Conservation (phyloP, 2,888 invertebrate species). For the Neoaliturus tenellus region DNA sequence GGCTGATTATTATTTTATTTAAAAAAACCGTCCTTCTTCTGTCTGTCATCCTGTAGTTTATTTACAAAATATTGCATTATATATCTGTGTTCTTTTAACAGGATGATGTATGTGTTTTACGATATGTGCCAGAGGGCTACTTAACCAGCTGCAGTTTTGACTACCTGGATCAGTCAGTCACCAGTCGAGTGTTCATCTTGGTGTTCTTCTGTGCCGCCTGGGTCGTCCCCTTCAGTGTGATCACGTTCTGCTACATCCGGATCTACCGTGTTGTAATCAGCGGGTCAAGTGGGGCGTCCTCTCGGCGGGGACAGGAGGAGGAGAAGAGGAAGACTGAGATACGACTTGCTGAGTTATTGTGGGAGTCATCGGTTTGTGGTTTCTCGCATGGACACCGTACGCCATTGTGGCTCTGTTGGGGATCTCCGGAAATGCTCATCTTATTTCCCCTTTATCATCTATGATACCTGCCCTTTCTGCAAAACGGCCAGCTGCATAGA, state of each 20-base stretch:
- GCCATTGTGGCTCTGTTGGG: slow-evolving; percentile 85
- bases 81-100: too few species aligned
- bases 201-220: slow-evolving; percentile 86
- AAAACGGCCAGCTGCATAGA: slow-evolving; percentile 89
- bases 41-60: too few species aligned
- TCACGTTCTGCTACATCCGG: slow-evolving; percentile 83
- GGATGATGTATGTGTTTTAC: too few species aligned
- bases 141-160: slow-evolving; percentile 92
- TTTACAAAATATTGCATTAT: too few species aligned
- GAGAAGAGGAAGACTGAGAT: slow-evolving; percentile 83
- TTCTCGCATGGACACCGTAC: slow-evolving; percentile 90
- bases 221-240: slow-evolving; percentile 82
- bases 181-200: slow-evolving; percentile 82
- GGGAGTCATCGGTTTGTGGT: slow-evolving; percentile 83
- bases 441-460: slow-evolving; percentile 82
- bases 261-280: slow-evolving; percentile 79
- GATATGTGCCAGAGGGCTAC: slow-evolving; percentile 71
- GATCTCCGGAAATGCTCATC: slow-evolving; percentile 78
- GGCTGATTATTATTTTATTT: too few species aligned
- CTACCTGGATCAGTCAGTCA: slow-evolving; percentile 81
- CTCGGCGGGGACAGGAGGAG: slow-evolving; percentile 72
- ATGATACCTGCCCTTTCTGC: slow-evolving; percentile 89
- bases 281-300: slow-evolving; percentile 61
- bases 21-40: too few species aligned
- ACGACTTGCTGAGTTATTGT: slow-evolving; percentile 80